These are phyloP conservation scores for Platypus cylindrus DNA, from an alignment of 2,888 invertebrate species.

Conservation along the genomic window DNA sequence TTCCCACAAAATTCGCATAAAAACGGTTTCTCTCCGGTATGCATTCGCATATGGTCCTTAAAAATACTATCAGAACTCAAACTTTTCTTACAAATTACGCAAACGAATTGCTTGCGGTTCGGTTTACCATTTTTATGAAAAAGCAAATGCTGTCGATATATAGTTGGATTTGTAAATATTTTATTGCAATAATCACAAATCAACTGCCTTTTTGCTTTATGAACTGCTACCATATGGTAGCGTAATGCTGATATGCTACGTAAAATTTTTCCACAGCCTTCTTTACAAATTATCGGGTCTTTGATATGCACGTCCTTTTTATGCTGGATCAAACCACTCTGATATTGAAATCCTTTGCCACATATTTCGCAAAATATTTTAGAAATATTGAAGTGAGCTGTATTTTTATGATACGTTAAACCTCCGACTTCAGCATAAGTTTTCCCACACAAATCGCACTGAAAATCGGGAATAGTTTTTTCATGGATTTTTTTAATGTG, in stretches of 20 bases:
- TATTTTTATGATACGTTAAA: conserved; percentile 40
- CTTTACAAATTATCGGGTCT: not conserved
- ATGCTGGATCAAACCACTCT: not conserved
- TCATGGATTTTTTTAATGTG: not conserved
- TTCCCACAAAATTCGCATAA: conserved; percentile 35
- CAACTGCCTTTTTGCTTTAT: conserved; percentile 25
- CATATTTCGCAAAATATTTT: conserved; percentile 7
- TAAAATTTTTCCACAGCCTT: conserved; percentile 12
- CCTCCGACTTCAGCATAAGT: conserved; percentile 45
- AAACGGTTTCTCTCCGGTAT: conserved; percentile 15
- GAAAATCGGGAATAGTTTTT: not conserved
- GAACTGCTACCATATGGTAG: conserved; percentile 10
- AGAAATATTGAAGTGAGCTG: conserved; percentile 44
- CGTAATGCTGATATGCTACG: conserved; percentile 10
- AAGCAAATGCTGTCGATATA: too few relatives aligned
- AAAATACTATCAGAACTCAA: conserved; percentile 22
- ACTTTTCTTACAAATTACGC: conserved; percentile 31
- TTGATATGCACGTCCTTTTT: not conserved
- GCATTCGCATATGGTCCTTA: conserved; percentile 12
- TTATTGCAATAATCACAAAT: too few relatives aligned
- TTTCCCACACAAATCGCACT: conserved; percentile 25
- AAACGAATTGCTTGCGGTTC: conserved; percentile 31
- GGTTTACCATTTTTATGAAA: too few relatives aligned
- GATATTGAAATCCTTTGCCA: not conserved
- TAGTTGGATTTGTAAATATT: too few relatives aligned